These are phyloP conservation scores for Monoplex corrugatus DNA, from an alignment of 2,888 invertebrate genomes.

Conservation along the genomic window DNA sequence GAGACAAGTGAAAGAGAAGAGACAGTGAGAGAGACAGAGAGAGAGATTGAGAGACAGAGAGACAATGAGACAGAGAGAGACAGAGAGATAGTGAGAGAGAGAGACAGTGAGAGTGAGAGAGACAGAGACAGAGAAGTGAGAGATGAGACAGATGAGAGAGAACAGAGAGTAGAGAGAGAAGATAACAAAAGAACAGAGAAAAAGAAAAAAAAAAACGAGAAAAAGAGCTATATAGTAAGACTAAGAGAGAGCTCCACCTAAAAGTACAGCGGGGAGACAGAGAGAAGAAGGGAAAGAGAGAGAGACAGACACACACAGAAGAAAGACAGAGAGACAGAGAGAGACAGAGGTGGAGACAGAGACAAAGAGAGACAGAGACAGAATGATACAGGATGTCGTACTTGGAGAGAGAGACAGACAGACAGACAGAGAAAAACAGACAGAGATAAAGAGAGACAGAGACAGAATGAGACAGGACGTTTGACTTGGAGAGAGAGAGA, in stretches of 20 bases:
- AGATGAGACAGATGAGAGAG: not conserved
- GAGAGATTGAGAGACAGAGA: not conserved
- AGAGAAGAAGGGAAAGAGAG: not conserved
- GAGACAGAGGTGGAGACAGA: not conserved
- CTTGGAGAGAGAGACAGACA: constrained; percentile 42
- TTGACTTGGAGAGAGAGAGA: constrained; percentile 22
- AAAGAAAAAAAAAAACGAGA: constrained; percentile 46
- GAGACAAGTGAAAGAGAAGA: not conserved
- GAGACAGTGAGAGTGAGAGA: not conserved
- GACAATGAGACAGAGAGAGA: constrained; percentile 16
- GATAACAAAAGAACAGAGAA: not conserved
- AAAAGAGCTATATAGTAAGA: constrained; percentile 12
- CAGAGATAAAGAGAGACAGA: too few species aligned
- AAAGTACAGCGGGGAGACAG: not conserved
- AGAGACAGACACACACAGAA: not conserved
- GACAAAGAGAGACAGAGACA: constrained; percentile 15
- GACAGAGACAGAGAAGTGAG: not conserved
- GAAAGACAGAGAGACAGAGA: not conserved
- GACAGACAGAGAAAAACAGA: too few species aligned
- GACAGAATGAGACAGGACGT: too few species aligned
- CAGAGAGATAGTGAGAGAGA: not conserved
- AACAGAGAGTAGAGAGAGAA: not conserved
- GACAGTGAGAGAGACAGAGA: not conserved
- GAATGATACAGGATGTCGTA: not conserved
- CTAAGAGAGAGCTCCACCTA: too few species aligned